Conservation (phyloP, 2,113 vertebrate genomes). For the Odontesthes bonariensis region DNA sequence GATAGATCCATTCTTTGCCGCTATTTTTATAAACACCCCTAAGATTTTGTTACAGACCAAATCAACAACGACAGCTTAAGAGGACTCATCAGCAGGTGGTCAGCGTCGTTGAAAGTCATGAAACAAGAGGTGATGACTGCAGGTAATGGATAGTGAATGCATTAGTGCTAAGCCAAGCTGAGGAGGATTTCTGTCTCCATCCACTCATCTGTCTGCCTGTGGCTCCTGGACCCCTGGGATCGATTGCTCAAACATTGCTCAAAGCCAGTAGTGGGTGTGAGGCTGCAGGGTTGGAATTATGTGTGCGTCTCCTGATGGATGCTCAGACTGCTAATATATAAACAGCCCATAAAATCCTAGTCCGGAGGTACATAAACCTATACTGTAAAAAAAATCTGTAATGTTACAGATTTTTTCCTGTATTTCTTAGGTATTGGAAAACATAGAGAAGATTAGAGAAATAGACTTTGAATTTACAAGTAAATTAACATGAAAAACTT, state of each 20-base stretch:
- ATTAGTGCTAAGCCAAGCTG: conserved; percentile 48
- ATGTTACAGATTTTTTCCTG: too few relatives aligned
- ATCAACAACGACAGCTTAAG: conserved; percentile 14
- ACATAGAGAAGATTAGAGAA: too few relatives aligned
- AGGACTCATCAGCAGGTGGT: conserved; percentile 6
- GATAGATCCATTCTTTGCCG: background rate
- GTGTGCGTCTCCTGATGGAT: conserved; percentile 21
- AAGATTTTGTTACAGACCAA: conserved; percentile 22
- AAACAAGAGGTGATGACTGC: conserved; percentile 48
- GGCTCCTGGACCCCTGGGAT: conserved; percentile 45
- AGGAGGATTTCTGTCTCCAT: conserved; percentile 53
- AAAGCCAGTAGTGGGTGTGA: background rate
- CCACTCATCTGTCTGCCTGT: conserved; percentile 26
- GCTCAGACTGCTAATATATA: conserved; percentile 19
- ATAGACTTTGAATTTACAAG: too few relatives aligned
- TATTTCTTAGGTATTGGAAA: too few relatives aligned
- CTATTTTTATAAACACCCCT: conserved; percentile 1
- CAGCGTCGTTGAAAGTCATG: conserved; percentile 17
- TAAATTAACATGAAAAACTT: too few relatives aligned
- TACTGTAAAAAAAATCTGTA: background rate
- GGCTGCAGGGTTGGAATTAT: background rate
- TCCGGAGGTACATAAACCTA: background rate
- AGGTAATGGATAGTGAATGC: conserved; percentile 62
- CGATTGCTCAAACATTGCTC: conserved; percentile 57
- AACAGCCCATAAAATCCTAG: conserved; percentile 3